Percentiles rank a stretch among this genome's conserved stretches.
Conservation (phyloP, 2,113 vertebrate species). For the Nothocercus nigrocapillus region DNA sequence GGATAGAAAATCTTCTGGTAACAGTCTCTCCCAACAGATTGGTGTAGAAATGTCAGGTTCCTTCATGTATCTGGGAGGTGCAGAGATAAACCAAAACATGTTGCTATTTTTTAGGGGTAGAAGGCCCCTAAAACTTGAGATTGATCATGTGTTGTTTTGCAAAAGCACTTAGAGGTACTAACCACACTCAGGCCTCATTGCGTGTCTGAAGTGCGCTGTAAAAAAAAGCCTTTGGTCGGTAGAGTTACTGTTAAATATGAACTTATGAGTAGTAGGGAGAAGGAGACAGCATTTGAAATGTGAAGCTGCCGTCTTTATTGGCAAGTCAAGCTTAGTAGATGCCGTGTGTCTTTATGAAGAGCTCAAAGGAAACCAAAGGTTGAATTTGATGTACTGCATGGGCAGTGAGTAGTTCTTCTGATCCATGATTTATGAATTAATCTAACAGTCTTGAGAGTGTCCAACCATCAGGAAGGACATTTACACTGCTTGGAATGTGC, state of each 20-base stretch:
- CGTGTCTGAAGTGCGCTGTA: neutral
- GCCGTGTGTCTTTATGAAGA: neutral
- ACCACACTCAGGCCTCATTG: neutral
- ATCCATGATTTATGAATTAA: neutral
- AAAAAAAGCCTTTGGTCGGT: neutral
- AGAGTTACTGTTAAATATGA: neutral
- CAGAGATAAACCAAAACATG: neutral
- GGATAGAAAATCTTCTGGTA: neutral
- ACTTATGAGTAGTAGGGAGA: neutral
- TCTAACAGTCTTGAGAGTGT: neutral
- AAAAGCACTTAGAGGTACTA: neutral
- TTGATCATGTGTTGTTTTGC: neutral
- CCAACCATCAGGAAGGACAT: neutral
- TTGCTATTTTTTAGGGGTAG: neutral
- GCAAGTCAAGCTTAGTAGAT: neutral
- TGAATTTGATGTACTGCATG: neutral
- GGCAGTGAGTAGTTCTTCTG: neutral
- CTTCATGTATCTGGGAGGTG: accelerated
- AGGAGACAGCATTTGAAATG: neutral
- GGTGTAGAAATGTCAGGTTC: neutral
- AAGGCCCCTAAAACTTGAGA: neutral
- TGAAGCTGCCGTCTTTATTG: neutral
- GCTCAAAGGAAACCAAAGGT: neutral
- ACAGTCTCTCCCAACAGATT: neutral
- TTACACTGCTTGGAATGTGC: accelerated